phyloP scores from a whole-genome alignment of 2,113 vertebrate species.

The Solea senegalensis region DNA sequence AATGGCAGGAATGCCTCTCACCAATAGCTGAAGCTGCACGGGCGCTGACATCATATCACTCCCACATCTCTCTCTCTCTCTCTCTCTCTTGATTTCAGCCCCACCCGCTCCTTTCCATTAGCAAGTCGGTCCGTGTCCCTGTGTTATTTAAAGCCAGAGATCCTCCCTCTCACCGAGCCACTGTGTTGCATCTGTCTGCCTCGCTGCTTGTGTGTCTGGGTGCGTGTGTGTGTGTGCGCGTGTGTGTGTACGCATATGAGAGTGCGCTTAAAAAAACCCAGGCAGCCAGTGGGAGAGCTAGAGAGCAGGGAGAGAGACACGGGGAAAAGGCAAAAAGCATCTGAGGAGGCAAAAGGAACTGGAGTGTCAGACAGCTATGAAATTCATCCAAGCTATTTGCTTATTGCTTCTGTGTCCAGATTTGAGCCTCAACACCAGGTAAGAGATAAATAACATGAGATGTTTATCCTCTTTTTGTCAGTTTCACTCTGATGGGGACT shows the following conservation, averaged over 20 bases:
- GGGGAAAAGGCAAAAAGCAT: constrained; percentile 68
- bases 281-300: constrained; percentile 72
- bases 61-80: constrained; percentile 54
- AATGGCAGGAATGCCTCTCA: constrained; percentile 43
- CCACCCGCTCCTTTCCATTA: constrained; percentile 72
- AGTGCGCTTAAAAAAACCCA: constrained; percentile 70
- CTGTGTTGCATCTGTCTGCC: constrained; percentile 79
- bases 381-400: constrained; percentile 82
- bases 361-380: constrained; percentile 83
- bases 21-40: constrained; percentile 69
- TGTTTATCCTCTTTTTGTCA: constrained; percentile 9
- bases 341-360: constrained; percentile 65
- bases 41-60: constrained; percentile 81
- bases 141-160: constrained; percentile 82
- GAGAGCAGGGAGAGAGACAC: constrained; percentile 70
- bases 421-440: constrained; percentile 83
- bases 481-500: constrained; percentile 43
- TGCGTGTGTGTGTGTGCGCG: constrained; percentile 24
- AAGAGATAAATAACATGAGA: constrained; percentile 51
- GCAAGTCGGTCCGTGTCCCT: constrained; percentile 75
- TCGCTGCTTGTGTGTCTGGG: constrained; percentile 64
- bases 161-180: constrained; percentile 70
- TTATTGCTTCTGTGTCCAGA: constrained; percentile 82
- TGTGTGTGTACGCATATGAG: constrained; percentile 57
- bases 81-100: constrained; percentile 51